phyloP scores from a whole-genome alignment of 2,888 invertebrate species.

The Drosophila tripunctata region DNA sequence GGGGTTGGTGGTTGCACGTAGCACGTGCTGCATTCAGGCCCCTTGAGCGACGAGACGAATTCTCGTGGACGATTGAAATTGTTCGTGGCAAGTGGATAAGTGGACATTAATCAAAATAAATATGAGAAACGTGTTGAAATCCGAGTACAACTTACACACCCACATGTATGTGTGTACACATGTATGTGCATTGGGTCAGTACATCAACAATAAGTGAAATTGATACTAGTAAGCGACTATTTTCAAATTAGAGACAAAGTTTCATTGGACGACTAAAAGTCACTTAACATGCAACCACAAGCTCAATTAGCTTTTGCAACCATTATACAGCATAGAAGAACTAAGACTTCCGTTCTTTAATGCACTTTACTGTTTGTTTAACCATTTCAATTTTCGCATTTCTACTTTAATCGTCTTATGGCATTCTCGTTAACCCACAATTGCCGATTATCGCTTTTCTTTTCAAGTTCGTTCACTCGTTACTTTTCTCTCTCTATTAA shows the following conservation, averaged over 20 bases:
- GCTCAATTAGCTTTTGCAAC: constrained; percentile 28
- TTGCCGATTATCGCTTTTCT: too few relatives aligned
- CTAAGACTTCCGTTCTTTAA: too few relatives aligned
- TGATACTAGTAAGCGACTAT: constrained; percentile 26
- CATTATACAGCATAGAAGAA: too few relatives aligned
- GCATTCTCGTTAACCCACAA: too few relatives aligned
- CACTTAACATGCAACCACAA: constrained; percentile 2
- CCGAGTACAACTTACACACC: constrained; percentile 39
- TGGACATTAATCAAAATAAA: constrained; percentile 79
- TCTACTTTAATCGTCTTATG: too few relatives aligned
- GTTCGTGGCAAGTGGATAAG: constrained; percentile 76
- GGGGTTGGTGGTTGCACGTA: constrained; percentile 27
- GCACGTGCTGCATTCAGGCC: constrained; percentile 53
- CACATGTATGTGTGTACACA: neutral
- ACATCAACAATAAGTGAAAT: constrained; percentile 32
- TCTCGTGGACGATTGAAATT: constrained; percentile 71
- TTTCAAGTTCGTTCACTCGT: neutral
- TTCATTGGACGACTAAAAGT: neutral
- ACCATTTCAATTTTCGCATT: too few relatives aligned
- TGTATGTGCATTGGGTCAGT: neutral
- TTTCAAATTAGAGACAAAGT: constrained; percentile 19
- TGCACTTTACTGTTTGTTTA: neutral
- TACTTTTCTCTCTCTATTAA: too few relatives aligned
- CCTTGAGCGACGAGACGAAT: constrained; percentile 41
- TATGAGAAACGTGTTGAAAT: constrained; percentile 77